Conservation (phyloP, 2,797 vertebrate genomes). For the Channa striata region DNA sequence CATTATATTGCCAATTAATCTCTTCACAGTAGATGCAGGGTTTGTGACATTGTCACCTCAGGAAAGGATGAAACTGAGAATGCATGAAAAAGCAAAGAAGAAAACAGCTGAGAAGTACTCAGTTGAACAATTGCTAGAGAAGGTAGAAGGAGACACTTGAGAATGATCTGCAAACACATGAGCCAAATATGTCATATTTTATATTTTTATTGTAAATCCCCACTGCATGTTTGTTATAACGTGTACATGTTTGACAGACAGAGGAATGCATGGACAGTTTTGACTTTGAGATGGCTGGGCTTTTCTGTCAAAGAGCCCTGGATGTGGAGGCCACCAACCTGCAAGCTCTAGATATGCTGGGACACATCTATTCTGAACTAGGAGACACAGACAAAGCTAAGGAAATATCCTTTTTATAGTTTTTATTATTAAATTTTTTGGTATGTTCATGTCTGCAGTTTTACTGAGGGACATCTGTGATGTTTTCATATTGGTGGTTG, state of each 20-base stretch:
- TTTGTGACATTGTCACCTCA: slow-evolving; percentile 76
- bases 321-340: slow-evolving; percentile 86
- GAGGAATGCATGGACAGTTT: slow-evolving; percentile 87
- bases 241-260: slow-evolving; percentile 71
- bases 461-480: background rate
- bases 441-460: background rate
- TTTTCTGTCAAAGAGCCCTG: slow-evolving; percentile 88
- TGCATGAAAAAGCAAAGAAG: slow-evolving; percentile 87
- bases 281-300: slow-evolving; percentile 86
- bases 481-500: background rate
- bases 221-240: background rate
- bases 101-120: slow-evolving; percentile 87
- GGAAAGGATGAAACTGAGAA: slow-evolving; percentile 85
- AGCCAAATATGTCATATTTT: background rate
- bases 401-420: slow-evolving; percentile 82
- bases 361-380: slow-evolving; percentile 86
- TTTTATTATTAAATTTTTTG: background rate
- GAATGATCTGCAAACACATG: background rate
- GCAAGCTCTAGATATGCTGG: slow-evolving; percentile 84
- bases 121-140: slow-evolving; percentile 84
- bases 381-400: slow-evolving; percentile 85
- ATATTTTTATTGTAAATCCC: background rate
- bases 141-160: slow-evolving; percentile 67
- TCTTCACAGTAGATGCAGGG: slow-evolving; percentile 54
- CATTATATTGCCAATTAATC: background rate